Evolutionary conservation across 2,797 vertebrate genomes (phyloP), one percentile per base, ranked within the genome.

Genomic region (Pachyuromys duprasi): DNA sequence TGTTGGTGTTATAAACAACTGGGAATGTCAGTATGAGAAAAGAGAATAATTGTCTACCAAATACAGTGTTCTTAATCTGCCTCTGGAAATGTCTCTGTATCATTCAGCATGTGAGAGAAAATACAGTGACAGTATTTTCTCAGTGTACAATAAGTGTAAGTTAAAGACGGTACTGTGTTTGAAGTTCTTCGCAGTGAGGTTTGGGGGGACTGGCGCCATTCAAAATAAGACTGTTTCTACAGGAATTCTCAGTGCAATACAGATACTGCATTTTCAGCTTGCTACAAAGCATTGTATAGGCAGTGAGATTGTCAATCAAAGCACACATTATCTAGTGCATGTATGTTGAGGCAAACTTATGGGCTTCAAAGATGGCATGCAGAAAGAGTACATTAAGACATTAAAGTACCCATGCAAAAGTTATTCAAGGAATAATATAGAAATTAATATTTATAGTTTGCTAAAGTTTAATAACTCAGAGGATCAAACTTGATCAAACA

Each of bases 51-150:
- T 53, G 31, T 76, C 53, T 45, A 83, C 5, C 33, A 53, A n/a
- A 93, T 67, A 79, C 8, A 33, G 55, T 75, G 76, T 69, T 76
- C 80, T 12, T 45, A 11, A 20, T 96, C 55, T 86, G 70, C 3
- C 84, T 87, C 28, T 86, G 63, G 72, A 94, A 84, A 72, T 89
- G 49, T 80, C 36, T 62, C 3, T 28, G 92, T 87, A 90, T 53
- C 28, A 93, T 92, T 60, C 14, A 78, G 79, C 1, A 69, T 11
- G 80, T 0, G 49, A 95, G 15, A 90, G 92, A 17, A 89, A 89
- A 95, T 26, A 74, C 55, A 93, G 62, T 1, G 2, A 31, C 0
- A 78, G 3, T 55, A 20, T 78, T 82, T 88, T 39, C 57, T 86
- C n/a, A 60, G 3, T 15, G 17, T 28, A 8, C 2, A 60, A 17